phyloP scores from a whole-genome alignment of 1,140 invertebrate species.

The Drosophila quadrilineata region DNA sequence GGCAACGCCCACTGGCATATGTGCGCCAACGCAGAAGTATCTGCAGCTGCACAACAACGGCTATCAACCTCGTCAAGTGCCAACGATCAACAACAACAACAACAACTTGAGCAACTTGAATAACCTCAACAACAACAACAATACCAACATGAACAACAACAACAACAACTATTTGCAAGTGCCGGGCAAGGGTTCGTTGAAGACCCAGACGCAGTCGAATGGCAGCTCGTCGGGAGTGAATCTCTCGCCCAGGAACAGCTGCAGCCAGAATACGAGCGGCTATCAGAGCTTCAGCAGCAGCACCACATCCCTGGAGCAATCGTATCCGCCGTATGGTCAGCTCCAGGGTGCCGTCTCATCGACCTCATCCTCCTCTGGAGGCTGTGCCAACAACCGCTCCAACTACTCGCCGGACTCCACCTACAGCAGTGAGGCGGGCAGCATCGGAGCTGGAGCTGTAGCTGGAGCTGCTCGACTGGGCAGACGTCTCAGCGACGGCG shows the following conservation, averaged over 20 bases:
- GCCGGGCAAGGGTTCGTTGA: slow-evolving; percentile 20
- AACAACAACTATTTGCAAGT: slow-evolving; percentile 70
- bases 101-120: slow-evolving; percentile 24
- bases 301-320: slow-evolving; percentile 76
- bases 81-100: slow-evolving; percentile 38
- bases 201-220: slow-evolving; percentile 5
- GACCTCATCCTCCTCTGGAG: slow-evolving; percentile 46
- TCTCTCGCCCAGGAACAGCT: slow-evolving; percentile 69
- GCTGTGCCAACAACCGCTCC: slow-evolving; percentile 27
- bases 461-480: slow-evolving; percentile 50
- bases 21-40: slow-evolving; percentile 75
- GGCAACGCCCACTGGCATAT: slow-evolving; percentile 65
- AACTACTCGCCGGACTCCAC: slow-evolving; percentile 78
- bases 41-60: slow-evolving; percentile 67
- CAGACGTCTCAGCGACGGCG: slow-evolving; percentile 74
- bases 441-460: slow-evolving; percentile 31
- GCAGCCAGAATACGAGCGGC: slow-evolving; percentile 77
- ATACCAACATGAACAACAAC: slow-evolving; percentile 40
- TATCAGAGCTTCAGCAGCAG: slow-evolving; percentile 81
- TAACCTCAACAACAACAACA: slow-evolving; percentile 39
- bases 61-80: slow-evolving; percentile 50
- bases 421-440: slow-evolving; percentile 60
- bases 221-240: slow-evolving; percentile 2
- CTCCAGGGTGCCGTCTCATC: slow-evolving; percentile 55
- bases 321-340: slow-evolving; percentile 69